Percentiles rank a stretch among this genome's conserved stretches.
Conservation (phyloP, 1,140 invertebrate genomes). For the Calephelis nemesis region DNA sequence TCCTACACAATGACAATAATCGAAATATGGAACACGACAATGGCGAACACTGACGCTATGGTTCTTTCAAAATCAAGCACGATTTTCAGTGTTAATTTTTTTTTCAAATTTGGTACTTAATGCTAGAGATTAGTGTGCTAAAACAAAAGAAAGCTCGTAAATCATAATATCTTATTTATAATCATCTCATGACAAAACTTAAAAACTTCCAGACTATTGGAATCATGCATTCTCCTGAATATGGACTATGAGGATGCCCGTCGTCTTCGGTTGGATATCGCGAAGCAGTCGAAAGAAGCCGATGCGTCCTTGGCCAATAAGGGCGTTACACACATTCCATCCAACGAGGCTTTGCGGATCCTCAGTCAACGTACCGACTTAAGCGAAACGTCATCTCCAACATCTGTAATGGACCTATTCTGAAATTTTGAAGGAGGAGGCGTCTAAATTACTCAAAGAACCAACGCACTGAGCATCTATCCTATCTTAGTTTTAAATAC, state of each 20-base stretch:
- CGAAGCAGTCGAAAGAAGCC: slow-evolving; percentile 31
- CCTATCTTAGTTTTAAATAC: background rate
- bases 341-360: slow-evolving; percentile 50
- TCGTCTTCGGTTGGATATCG: slow-evolving; percentile 77
- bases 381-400: slow-evolving; percentile 41
- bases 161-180: background rate
- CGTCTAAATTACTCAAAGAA: slow-evolving; percentile 36
- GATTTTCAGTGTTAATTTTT: too few relatives aligned
- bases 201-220: slow-evolving; percentile 85
- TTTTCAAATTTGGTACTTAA: too few relatives aligned
- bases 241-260: slow-evolving; percentile 88
- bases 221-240: slow-evolving; percentile 88
- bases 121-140: too few relatives aligned
- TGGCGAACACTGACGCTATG: background rate
- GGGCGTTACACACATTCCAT: slow-evolving; percentile 41
- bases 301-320: slow-evolving; percentile 28
- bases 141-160: too few relatives aligned
- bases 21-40: too few relatives aligned
- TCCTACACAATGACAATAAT: too few relatives aligned
- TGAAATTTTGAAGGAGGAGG: slow-evolving; percentile 61
- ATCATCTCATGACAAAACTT: too few relatives aligned
- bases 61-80: too few relatives aligned
- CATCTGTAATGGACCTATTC: slow-evolving; percentile 66
- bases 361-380: slow-evolving; percentile 72
- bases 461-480: slow-evolving; percentile 9